Conservation (phyloP, 2,797 vertebrate species). For the Aeoliscus strigatus region DNA sequence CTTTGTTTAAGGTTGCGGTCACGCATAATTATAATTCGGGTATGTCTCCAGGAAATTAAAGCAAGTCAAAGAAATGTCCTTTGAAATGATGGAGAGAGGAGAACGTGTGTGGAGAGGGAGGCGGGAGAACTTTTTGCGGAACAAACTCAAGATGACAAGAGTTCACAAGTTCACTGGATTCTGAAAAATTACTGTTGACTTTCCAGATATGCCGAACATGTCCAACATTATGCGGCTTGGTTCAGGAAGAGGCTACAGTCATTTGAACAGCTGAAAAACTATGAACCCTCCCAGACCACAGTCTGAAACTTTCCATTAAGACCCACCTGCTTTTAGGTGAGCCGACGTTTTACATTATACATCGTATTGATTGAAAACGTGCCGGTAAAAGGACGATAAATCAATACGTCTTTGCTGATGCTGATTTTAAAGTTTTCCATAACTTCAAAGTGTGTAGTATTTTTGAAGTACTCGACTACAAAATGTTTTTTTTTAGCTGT, state of each 20-base stretch:
- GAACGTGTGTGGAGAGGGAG: slow-evolving; percentile 1
- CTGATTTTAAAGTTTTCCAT: no score
- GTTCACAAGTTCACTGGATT: slow-evolving; percentile 42
- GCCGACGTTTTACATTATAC: not conserved
- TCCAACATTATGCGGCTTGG: slow-evolving; percentile 21
- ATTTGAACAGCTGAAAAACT: slow-evolving; percentile 5
- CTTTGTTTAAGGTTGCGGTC: no score
- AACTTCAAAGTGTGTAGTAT: no score
- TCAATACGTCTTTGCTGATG: no score
- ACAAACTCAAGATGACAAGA: slow-evolving; percentile 17
- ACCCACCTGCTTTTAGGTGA: not conserved
- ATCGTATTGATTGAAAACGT: not conserved
- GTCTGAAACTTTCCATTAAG: not conserved
- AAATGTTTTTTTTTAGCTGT: no score
- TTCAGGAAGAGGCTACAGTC: slow-evolving; percentile 18
- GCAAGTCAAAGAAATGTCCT: no score
- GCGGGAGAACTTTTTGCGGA: slow-evolving; percentile 2
- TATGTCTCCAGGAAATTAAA: no score
- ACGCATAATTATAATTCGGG: no score
- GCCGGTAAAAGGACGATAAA: not conserved
- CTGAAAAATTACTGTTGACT: slow-evolving; percentile 36
- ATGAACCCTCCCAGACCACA: not conserved
- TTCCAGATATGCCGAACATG: slow-evolving; percentile 18
- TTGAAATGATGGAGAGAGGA: no score
- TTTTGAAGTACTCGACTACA: no score